A percentile compares a stretch with the other conserved stretches of the same genome.
phyloP scores from a whole-genome alignment of 1,140 invertebrate species.

The Stegodyphus dumicola region DNA sequence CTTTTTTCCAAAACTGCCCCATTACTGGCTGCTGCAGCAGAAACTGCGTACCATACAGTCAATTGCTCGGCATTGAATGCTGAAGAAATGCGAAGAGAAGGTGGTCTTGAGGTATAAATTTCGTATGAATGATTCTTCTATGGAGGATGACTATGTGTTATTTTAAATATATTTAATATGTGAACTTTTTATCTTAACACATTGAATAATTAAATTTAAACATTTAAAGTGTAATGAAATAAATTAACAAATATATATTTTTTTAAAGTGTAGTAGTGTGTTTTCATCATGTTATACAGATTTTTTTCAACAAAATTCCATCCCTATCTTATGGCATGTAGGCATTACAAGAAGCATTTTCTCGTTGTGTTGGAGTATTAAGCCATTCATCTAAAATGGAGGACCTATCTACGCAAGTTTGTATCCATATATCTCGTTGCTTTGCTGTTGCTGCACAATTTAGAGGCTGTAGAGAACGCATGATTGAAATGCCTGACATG shows the following conservation, averaged over 20 bases:
- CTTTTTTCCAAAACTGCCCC: constrained; percentile 91
- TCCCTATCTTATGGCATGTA: constrained; percentile 1
- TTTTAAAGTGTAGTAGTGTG: too few species aligned
- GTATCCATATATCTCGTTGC: constrained; percentile 89
- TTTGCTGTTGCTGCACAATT: constrained; percentile 96
- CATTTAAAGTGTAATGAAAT: too few species aligned
- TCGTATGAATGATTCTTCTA: too few species aligned
- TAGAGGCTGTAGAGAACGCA: constrained; percentile 86
- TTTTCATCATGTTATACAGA: too few species aligned
- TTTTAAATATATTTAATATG: too few species aligned
- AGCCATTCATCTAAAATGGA: constrained; percentile 80
- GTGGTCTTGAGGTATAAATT: constrained; percentile 81
- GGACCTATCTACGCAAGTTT: constrained; percentile 92
- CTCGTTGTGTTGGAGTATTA: constrained; percentile 90
- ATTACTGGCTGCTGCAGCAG: constrained; percentile 88
- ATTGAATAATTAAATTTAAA: too few species aligned
- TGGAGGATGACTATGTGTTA: too few species aligned
- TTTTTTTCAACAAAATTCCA: too few species aligned
- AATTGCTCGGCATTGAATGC: constrained; percentile 97
- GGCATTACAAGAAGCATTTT: constrained; percentile 85
- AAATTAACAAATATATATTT: too few species aligned
- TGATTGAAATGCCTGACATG: constrained; percentile 83
- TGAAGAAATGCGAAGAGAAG: constrained; percentile 94
- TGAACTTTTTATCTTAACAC: too few species aligned
- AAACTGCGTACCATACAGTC: constrained; percentile 96